Evolutionary conservation across 1,140 invertebrate genomes (phyloP), one percentile per base, ranked within the genome.

Genomic region (Lycorma delicatula): DNA sequence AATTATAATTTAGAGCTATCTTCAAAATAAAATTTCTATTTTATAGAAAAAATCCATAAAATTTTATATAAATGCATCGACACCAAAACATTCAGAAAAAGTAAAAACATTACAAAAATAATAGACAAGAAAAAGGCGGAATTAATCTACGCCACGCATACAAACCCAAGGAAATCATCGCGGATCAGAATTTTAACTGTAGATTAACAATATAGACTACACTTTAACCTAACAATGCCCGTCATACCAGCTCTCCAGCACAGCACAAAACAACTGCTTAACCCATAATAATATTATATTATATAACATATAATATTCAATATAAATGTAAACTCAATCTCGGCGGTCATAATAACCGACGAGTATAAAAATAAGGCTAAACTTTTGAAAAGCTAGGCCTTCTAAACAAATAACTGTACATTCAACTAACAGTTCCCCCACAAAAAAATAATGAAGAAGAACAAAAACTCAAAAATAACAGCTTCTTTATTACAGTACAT

Each of bases 401-500:
- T n/a, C n/a, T n/a, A 44, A 44, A 44, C 23, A 44, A 20, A 44
- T 44, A 44, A 44, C 41, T 44, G 41, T 44, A 44, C 23, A 44
- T 44, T 44, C 41, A 44, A 44, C 41, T 44, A 44, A 44, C 41
- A 44, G 41, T 44, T 20, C 23, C 23, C 41, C 41, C 41, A 44
- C 41, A 44, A 44, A 44, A 34, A 44, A 44, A 20, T 44, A 20
- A 44, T 20, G 23, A 22, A 44, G 23, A 16, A 44, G 23, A 44
- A 16, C 18, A 44, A 44, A 44, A 44, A 44, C 41, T 44, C 41
- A 44, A 44, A 44, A 44, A 44, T 44, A 44, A 44, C 41, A 44
- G 41, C 41, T 44, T 44, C 41, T 44, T 44, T 22, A 44, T 44
- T 44, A 44, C 41, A 20, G 41, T 44, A 44, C 23, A 44, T 44